Evolutionary conservation across 2,888 invertebrate species (phyloP), one percentile per base, ranked within the genome.

Genomic region (Dioctria rufipes): DNA sequence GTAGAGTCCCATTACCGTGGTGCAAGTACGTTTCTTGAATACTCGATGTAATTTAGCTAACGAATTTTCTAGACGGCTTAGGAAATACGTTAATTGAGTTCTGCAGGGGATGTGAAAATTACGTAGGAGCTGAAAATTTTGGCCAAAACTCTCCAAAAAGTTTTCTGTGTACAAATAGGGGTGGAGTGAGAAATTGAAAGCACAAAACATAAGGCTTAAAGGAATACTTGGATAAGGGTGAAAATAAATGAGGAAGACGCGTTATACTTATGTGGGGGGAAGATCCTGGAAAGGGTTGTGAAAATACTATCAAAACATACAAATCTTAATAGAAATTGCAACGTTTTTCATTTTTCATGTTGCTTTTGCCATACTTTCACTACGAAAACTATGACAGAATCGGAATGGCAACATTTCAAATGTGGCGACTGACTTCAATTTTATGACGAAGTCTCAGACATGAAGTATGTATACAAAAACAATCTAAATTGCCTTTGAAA

Each of bases 1-100:
- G 46, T 42, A 63, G 77, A 77, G 46, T 46, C 37, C 63, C 63
- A 77, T 77, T 77, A 77, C 77, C 63, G 77, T 9, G 46, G 49
- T 77, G 77, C 63, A 61, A 37, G 63, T 61, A 77, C 77, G 77
- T 25, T 77, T 46, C 49, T 49, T 77, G 77, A 77, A 77, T 77
- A 77, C 63, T 37, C 77, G 77, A 77, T 77, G 77, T 77, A 77
- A 77, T 77, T 77, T 77, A 63, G 77, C 49, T 42, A 77, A 63
- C 77, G 77, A 75, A 60, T 75, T 75, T 75, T 75, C 58, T 75
- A 75, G 73, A 75, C 40, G 73, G 73, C 73, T 75, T 75, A 75
- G 73, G 63, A 63, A 77, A 77, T 77, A 63, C 49, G 63, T 77
- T 77, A 77, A 77, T 77, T 77, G 77, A 46, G 77, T 77, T 77